Evolutionary conservation across 2,888 invertebrate species (phyloP), one percentile per base, ranked within the genome.

Genomic region (Hemaris fuciformis): DNA sequence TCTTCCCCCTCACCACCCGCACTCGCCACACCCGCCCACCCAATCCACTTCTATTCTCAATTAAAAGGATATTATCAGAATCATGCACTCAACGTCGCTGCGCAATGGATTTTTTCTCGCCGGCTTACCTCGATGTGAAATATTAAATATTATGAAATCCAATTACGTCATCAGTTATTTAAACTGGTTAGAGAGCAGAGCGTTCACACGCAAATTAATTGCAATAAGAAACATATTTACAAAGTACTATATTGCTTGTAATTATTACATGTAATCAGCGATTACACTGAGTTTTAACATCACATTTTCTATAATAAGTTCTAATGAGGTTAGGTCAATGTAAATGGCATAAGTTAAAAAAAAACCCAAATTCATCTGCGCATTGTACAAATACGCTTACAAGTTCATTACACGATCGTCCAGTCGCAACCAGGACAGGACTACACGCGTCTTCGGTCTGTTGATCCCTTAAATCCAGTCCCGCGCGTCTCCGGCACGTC

Each of bases 61-160:
- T 89, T 88, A 88, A 88, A 88, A 85, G 79, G 79, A 83, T 85
- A 87, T 87, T 86, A 86, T 86, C 83, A 74, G 81, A 81, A 80
- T 78, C 81, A 81, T 83, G 78, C 80, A 68, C 18, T 15, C 27
- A 53, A 27, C 15, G 53, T 53, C 31, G 18, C 53, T 10, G 31
- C 31, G 31, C 10, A 53, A 10, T 53, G 7, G 38, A n/a, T 10
- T n/a, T 53, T 27, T 53, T 53, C 25, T 25, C 15, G 15, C 15
- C n/a, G 38, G 38, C 38, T 38, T 38, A n/a, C 38, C 13, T 48
- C 13, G 8, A 43, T 20, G 20, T 43, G 18, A 43, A 20, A 43
- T 20, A 22, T 43, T 43, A 8, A 18, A 18, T 43, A 8, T 20
- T 43, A 43, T 3, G 38, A 38, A 38, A 38, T 4, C 3, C 38